These are phyloP conservation scores for Eristalis tenax DNA, from an alignment of 2,888 invertebrate species.

Conservation along the genomic window DNA sequence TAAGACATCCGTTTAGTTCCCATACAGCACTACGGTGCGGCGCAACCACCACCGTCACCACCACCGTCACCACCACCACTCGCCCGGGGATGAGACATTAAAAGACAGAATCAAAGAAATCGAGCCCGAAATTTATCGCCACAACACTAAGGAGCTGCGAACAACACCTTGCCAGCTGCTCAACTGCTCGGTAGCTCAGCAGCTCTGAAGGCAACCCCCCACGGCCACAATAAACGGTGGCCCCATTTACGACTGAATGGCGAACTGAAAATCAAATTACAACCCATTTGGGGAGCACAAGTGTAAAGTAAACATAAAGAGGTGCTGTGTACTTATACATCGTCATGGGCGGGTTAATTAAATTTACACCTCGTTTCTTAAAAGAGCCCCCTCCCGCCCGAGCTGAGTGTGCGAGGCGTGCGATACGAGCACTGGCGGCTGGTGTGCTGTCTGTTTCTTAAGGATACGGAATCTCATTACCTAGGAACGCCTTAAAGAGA, in stretches of 20 bases:
- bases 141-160: slow-evolving; percentile 27
- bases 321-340: slow-evolving; percentile 67
- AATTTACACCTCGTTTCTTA: slow-evolving; percentile 70
- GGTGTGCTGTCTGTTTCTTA: slow-evolving; percentile 5
- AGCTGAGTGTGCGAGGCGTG: not conserved
- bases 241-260: slow-evolving; percentile 61
- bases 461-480: slow-evolving; percentile 51
- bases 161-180: slow-evolving; percentile 31
- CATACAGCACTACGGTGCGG: slow-evolving; percentile 3
- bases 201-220: not conserved
- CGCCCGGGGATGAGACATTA: slow-evolving; percentile 5
- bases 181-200: too few relatives aligned
- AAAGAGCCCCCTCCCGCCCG: slow-evolving; percentile 42
- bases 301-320: slow-evolving; percentile 68
- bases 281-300: slow-evolving; percentile 43
- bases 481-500: slow-evolving; percentile 26
- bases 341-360: slow-evolving; percentile 70
- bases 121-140: slow-evolving; percentile 57
- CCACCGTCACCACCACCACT: slow-evolving; percentile 9
- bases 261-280: slow-evolving; percentile 67
- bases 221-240: slow-evolving; percentile 54
- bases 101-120: slow-evolving; percentile 61
- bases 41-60: slow-evolving; percentile 9
- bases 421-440: slow-evolving; percentile 32
- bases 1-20: slow-evolving; percentile 45